These are phyloP conservation scores for Gambusia yucatana DNA, from an alignment of 2,797 vertebrate genomes.

Conservation along the genomic window DNA sequence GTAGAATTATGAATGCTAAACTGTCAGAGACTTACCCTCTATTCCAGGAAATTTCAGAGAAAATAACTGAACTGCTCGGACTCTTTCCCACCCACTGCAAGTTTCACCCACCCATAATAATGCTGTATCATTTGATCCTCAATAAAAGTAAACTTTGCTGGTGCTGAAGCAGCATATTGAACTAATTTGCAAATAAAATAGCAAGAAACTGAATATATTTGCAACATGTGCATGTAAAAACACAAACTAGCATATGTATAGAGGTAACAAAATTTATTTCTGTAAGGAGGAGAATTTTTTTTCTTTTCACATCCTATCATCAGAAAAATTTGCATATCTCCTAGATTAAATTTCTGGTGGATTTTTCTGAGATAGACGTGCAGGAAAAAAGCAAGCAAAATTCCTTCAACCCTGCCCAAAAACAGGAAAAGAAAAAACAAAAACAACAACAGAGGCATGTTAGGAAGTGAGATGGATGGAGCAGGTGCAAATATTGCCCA, in stretches of 20 bases:
- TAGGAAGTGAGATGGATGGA: constrained; percentile 57
- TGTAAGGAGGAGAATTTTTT: constrained; percentile 66
- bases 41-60: constrained; percentile 42
- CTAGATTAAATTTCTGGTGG: constrained; percentile 43
- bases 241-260: neutral
- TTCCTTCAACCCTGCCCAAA: neutral
- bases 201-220: constrained; percentile 19
- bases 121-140: constrained; percentile 37
- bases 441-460: constrained; percentile 25
- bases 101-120: constrained; percentile 18
- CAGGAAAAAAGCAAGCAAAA: constrained; percentile 27
- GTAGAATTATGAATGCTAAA: neutral
- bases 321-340: constrained; percentile 65
- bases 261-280: constrained; percentile 33
- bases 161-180: constrained; percentile 38
- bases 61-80: constrained; percentile 31
- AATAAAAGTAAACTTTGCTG: constrained; percentile 47
- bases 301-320: constrained; percentile 61
- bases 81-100: constrained; percentile 27
- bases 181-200: constrained; percentile 56
- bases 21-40: constrained; percentile 22
- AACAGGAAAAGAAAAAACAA: constrained; percentile 8
- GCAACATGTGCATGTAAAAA: constrained; percentile 26
- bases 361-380: constrained; percentile 47
- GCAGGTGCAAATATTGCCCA: constrained; percentile 82